These are phyloP conservation scores for Microlaimidae sp. DNA, from an alignment of 2,888 invertebrate species.

Conservation along the genomic window DNA sequence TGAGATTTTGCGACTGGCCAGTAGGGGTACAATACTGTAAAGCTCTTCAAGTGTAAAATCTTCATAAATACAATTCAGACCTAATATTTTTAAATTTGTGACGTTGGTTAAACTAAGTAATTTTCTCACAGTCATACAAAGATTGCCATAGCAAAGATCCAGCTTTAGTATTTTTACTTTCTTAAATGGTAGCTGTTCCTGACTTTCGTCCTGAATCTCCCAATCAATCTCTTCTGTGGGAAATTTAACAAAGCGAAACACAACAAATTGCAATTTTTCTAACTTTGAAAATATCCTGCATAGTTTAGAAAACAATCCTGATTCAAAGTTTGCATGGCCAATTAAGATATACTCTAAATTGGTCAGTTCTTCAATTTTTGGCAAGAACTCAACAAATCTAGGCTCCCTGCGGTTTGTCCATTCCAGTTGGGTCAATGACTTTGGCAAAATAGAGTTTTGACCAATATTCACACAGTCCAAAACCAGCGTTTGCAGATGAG, in stretches of 20 bases:
- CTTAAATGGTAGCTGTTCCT: background rate
- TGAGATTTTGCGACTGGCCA: background rate
- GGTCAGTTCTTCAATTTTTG: conserved; percentile 11
- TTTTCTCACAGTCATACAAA: background rate
- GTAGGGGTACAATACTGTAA: background rate
- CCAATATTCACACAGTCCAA: conserved; percentile 17
- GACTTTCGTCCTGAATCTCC: background rate
- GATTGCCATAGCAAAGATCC: background rate
- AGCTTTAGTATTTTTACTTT: background rate
- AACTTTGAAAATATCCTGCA: too few species aligned
- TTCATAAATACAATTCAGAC: background rate
- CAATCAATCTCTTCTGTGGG: background rate
- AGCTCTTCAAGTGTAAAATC: background rate
- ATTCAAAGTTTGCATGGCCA: conserved; percentile 16
- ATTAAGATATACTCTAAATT: conserved; percentile 15
- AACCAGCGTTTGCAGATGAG: conserved; percentile 14
- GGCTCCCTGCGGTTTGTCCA: conserved; percentile 16
- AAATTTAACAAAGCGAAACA: background rate
- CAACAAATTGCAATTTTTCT: too few species aligned
- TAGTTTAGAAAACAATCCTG: too few species aligned
- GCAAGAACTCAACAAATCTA: conserved; percentile 12
- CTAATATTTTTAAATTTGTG: background rate
- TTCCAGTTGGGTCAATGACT: conserved; percentile 15
- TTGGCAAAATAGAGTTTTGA: conserved; percentile 14
- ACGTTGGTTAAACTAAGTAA: background rate